These are phyloP conservation scores for Thamnophis sirtalis DNA, from an alignment of 2,113 vertebrate species.

Conservation along the genomic window DNA sequence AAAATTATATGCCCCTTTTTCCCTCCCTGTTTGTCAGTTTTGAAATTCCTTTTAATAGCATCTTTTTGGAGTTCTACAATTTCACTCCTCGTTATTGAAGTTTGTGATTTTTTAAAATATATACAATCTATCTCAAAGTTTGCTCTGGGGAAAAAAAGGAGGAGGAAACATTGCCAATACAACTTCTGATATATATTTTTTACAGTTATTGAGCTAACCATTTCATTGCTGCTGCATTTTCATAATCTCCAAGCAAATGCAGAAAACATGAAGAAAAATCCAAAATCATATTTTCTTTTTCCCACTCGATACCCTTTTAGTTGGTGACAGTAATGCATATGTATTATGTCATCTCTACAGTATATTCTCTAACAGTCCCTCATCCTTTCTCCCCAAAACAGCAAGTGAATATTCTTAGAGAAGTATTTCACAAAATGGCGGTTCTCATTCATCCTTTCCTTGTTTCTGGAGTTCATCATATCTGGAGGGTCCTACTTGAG, in stretches of 20 bases:
- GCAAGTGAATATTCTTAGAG: neutral
- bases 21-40: slow-evolving; percentile 74
- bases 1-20: slow-evolving; percentile 75
- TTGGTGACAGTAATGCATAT: neutral
- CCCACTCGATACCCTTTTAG: slow-evolving; percentile 10
- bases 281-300: slow-evolving; percentile 60
- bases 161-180: slow-evolving; percentile 60
- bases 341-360: neutral
- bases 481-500: no score
- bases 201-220: slow-evolving; percentile 69
- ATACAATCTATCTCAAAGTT: slow-evolving; percentile 67
- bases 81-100: slow-evolving; percentile 77
- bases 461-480: neutral
- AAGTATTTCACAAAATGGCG: neutral
- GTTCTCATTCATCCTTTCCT: neutral
- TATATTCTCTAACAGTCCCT: neutral
- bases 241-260: slow-evolving; percentile 36
- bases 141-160: slow-evolving; percentile 63
- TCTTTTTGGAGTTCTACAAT: slow-evolving; percentile 67
- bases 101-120: slow-evolving; percentile 68
- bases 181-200: slow-evolving; percentile 73
- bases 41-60: slow-evolving; percentile 74
- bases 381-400: neutral
- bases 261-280: slow-evolving; percentile 64
- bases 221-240: slow-evolving; percentile 50